These are phyloP conservation scores for Protodeltote pygarga DNA, from an alignment of 2,888 invertebrate genomes.

Conservation along the genomic window DNA sequence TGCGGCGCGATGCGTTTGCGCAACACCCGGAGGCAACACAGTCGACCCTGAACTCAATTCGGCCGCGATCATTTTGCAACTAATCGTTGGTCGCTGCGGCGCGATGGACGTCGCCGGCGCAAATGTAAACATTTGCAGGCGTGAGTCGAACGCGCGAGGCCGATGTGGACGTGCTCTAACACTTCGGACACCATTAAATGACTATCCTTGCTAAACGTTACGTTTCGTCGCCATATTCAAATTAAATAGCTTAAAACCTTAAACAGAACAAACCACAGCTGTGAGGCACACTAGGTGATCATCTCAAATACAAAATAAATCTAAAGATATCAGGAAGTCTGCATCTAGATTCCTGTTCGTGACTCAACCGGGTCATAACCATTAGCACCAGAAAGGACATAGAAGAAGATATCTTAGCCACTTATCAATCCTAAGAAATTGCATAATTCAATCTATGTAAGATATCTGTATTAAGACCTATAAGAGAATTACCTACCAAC, in stretches of 20 bases:
- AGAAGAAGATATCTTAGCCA: too few species aligned
- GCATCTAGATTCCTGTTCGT: too few species aligned
- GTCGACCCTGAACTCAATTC: conserved; percentile 85
- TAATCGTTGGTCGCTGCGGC: conserved; percentile 75
- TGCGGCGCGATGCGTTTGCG: conserved; percentile 65
- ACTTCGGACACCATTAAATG: conserved; percentile 60
- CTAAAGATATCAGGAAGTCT: too few species aligned
- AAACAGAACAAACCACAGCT: conserved; percentile 13
- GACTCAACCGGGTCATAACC: too few species aligned
- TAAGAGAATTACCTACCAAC: too few species aligned
- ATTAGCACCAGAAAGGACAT: too few species aligned
- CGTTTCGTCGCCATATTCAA: conserved; percentile 41
- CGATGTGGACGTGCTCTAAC: conserved; percentile 76
- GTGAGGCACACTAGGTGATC: conserved; percentile 1
- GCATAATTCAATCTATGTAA: too few species aligned
- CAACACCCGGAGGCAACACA: conserved; percentile 83
- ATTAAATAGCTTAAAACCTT: conserved; percentile 29
- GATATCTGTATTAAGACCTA: too few species aligned
- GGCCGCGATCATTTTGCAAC: conserved; percentile 84
- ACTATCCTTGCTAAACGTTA: conserved; percentile 55
- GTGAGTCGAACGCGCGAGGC: conserved; percentile 77
- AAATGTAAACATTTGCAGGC: conserved; percentile 87
- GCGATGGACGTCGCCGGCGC: conserved; percentile 72
- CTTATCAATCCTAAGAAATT: too few species aligned
- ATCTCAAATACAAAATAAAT: not conserved